Percentiles rank a stretch among this genome's conserved stretches.
Evolutionary conservation across 2,113 vertebrate genomes (phyloP).

Genomic region (Salminus brasiliensis): DNA sequence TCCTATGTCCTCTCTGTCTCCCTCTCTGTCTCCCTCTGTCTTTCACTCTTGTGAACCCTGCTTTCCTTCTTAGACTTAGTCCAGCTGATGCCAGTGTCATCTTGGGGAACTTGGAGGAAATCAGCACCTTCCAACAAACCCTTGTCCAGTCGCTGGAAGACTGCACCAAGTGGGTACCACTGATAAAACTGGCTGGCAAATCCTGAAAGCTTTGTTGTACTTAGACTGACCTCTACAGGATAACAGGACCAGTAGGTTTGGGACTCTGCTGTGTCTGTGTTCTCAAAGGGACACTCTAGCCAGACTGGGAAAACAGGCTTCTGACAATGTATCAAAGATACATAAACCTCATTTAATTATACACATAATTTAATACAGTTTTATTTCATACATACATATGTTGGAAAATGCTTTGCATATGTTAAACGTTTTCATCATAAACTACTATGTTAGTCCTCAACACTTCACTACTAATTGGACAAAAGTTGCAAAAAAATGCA

Average conservation of each 20-base stretch:
- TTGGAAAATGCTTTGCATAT: too few relatives aligned
- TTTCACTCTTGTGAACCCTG: neutral
- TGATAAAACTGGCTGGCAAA: neutral
- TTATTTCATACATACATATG: too few relatives aligned
- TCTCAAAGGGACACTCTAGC: too few relatives aligned
- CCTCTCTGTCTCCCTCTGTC: neutral
- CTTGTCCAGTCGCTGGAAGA: slow-evolving; percentile 97
- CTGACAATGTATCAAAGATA: too few relatives aligned
- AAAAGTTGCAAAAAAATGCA: too few relatives aligned
- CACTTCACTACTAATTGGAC: too few relatives aligned
- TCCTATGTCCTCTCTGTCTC: neutral
- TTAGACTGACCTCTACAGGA: slow-evolving; percentile 63
- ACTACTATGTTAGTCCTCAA: too few relatives aligned
- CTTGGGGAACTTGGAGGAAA: slow-evolving; percentile 96
- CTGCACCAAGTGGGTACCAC: slow-evolving; percentile 89
- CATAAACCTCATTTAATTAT: too few relatives aligned
- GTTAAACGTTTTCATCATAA: too few relatives aligned
- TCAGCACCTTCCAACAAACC: slow-evolving; percentile 96
- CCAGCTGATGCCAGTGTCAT: slow-evolving; percentile 82
- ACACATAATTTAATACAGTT: too few relatives aligned
- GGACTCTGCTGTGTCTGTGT: neutral
- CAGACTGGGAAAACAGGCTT: too few relatives aligned
- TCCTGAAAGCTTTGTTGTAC: slow-evolving; percentile 1
- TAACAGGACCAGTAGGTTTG: neutral
- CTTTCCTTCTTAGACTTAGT: slow-evolving; percentile 77